Evolutionary conservation across 2,797 vertebrate species (phyloP).

Genomic region (Chaunax sp.): DNA sequence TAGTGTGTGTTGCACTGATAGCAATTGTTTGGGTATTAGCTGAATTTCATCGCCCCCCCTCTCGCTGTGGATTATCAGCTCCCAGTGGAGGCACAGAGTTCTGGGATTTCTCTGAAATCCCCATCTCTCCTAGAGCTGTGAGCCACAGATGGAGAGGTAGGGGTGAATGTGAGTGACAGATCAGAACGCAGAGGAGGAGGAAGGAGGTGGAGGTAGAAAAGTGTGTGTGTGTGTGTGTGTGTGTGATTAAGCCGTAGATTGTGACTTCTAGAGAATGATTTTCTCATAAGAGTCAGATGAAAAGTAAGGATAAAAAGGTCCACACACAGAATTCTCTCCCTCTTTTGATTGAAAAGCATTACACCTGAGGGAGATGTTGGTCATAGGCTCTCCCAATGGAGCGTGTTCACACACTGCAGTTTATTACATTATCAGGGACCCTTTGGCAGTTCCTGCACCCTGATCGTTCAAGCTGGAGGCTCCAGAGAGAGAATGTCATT

Average conservation of each 20-base stretch:
- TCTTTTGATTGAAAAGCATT: slow-evolving; percentile 35
- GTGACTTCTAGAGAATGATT: slow-evolving; percentile 22
- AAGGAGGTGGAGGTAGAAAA: slow-evolving; percentile 34
- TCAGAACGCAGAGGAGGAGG: slow-evolving; percentile 30
- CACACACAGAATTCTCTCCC: slow-evolving; percentile 11
- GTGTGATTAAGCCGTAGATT: slow-evolving; percentile 37
- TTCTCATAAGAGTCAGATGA: slow-evolving; percentile 29
- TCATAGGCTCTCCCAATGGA: slow-evolving; percentile 58
- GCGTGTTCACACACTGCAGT: slow-evolving; percentile 52
- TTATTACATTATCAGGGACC: slow-evolving; percentile 58
- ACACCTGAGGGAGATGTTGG: slow-evolving; percentile 33
- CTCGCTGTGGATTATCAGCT: slow-evolving; percentile 69
- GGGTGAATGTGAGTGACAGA: slow-evolving; percentile 51
- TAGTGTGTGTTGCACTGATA: slow-evolving; percentile 42
- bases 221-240: slow-evolving; percentile 16
- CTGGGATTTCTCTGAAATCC: slow-evolving; percentile 58
- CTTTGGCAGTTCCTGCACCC: slow-evolving; percentile 32
- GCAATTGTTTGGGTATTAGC: slow-evolving; percentile 71
- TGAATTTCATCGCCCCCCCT: slow-evolving; percentile 55
- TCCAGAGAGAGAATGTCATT: slow-evolving; percentile 19
- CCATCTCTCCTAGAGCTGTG: slow-evolving; percentile 44
- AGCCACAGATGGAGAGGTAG: slow-evolving; percentile 43
- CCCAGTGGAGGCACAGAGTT: slow-evolving; percentile 48
- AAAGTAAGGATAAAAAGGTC: slow-evolving; percentile 27
- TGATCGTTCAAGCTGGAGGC: slow-evolving; percentile 52